Base-by-base conservation (phyloP, 2,797 vertebrate species). In the Ispidina lecontei region DNA sequence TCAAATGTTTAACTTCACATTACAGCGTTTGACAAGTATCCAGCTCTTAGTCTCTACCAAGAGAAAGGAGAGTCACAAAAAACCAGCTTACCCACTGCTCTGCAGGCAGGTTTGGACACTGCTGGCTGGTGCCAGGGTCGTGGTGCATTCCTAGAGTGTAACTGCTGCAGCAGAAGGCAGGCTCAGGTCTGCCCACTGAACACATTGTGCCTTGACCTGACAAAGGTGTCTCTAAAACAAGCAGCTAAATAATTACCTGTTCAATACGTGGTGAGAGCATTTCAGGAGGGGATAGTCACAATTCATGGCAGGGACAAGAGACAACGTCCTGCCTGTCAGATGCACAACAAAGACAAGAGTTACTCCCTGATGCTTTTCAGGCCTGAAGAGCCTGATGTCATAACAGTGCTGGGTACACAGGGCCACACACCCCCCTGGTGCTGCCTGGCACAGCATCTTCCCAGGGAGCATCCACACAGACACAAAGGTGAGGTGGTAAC, bases 11-110 rank as follows among this genome's bases (percentile, higher is more conserved):
- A 62, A 64, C 68, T 95, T 84, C 60, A 54, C 6, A 2, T 90
- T 82, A 92, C 4, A 70, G 55, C 51, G 59, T 84, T 74, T 96
- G 95, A 95, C 93, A 96, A 89, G 86, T 14, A 89, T 60, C 76
- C 65, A 64, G 79, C 68, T 67, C 76, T 46, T 10, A 46, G 71
- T 8, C 82, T 92, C 41, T 23, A 78, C 52, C n/a, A 84, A 28
- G 35, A 35, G 26, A 54, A 72, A 64, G 54, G 19, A 26, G 1
- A 87, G 72, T 56, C 73, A 56, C 52, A 74, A 55, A 35, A 35
- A 84, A 73, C 54, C 21, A 74, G 47, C 23, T 91, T 67, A 62
- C 39, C 26, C 67, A 43, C 17, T 79, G 88, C 68, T 31, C 6
- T 25, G 43, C 2, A 37, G 87, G 82, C 81, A 86, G 51, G 70